Conservation (phyloP, 2,113 vertebrate genomes). For the Gasterosteus nipponicus region DNA sequence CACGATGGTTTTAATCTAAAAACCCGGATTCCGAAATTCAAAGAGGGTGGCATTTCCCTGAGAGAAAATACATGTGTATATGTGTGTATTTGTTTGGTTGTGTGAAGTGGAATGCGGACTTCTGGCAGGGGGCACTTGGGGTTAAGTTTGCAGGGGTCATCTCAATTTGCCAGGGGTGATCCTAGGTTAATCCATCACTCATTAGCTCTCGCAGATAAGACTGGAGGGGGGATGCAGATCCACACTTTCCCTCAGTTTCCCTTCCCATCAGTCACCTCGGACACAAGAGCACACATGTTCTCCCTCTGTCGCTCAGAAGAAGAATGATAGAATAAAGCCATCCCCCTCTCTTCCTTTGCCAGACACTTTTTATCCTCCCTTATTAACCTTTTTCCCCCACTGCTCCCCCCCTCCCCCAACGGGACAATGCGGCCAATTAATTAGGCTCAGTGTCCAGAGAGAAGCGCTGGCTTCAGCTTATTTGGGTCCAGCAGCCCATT, state of each 20-base stretch:
- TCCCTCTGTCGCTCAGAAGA: slow-evolving; percentile 1
- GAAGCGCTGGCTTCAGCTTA: slow-evolving; percentile 53
- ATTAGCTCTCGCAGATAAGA: slow-evolving; percentile 74
- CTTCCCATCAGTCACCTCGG: slow-evolving; percentile 1
- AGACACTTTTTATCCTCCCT: slow-evolving; percentile 8
- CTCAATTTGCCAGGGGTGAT: slow-evolving; percentile 75
- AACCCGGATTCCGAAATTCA: not conserved
- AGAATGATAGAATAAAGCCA: slow-evolving; percentile 16
- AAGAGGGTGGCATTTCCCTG: not conserved
- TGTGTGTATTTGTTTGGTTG: slow-evolving; percentile 37
- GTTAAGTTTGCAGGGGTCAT: slow-evolving; percentile 72
- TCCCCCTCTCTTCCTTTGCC: slow-evolving; percentile 3
- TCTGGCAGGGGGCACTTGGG: slow-evolving; percentile 45
- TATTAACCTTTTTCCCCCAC: slow-evolving; percentile 20
- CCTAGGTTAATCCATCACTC: slow-evolving; percentile 78
- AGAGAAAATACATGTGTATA: not conserved
- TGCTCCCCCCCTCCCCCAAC: slow-evolving; percentile 5
- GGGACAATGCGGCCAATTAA: slow-evolving; percentile 64
- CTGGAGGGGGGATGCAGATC: slow-evolving; percentile 42
- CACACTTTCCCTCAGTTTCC: slow-evolving; percentile 40
- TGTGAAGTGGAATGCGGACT: slow-evolving; percentile 64
- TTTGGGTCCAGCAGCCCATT: slow-evolving; percentile 47
- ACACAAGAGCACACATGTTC: slow-evolving; percentile 3
- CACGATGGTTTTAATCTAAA: not conserved
- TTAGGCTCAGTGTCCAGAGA: slow-evolving; percentile 54